These are phyloP conservation scores for Rachycentron canadum DNA, from an alignment of 2,797 vertebrate species.

Conservation along the genomic window DNA sequence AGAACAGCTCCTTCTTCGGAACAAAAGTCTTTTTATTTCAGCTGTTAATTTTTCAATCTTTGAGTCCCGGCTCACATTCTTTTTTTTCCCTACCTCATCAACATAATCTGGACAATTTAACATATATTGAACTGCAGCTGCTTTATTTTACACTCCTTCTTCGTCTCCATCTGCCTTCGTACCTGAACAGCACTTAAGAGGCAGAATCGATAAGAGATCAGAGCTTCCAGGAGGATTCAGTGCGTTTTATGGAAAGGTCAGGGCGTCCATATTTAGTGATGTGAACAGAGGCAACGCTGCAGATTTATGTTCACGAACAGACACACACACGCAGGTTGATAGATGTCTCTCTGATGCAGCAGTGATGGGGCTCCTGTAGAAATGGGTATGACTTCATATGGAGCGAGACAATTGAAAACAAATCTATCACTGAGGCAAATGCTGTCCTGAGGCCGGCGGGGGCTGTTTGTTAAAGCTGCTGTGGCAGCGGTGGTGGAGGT, in stretches of 20 bases:
- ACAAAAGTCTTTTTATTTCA: too few relatives aligned
- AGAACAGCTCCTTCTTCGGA: too few relatives aligned
- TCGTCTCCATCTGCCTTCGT: slow-evolving; percentile 28
- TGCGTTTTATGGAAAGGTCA: slow-evolving; percentile 32
- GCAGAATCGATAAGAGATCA: slow-evolving; percentile 49
- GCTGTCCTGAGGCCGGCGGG: neutral
- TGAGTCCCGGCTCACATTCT: neutral
- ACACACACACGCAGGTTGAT: slow-evolving; percentile 21
- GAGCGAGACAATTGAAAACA: slow-evolving; percentile 22
- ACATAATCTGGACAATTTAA: slow-evolving; percentile 21
- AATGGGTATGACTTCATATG: slow-evolving; percentile 37
- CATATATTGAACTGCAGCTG: slow-evolving; percentile 25
- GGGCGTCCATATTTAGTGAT: slow-evolving; percentile 20
- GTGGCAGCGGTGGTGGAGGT: neutral
- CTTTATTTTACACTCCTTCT: slow-evolving; percentile 25
- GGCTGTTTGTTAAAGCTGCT: slow-evolving; percentile 8
- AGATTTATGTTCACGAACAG: slow-evolving; percentile 9
- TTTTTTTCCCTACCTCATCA: slow-evolving; percentile 27
- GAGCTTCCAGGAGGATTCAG: slow-evolving; percentile 20
- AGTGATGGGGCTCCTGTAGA: slow-evolving; percentile 28
- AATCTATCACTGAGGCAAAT: slow-evolving; percentile 20
- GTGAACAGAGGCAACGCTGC: neutral
- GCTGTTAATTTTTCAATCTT: neutral
- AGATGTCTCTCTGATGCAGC: slow-evolving; percentile 24
- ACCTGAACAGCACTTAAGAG: slow-evolving; percentile 36